Conservation (phyloP, 2,797 vertebrate genomes). For the Acrossocheilus fasciatus region DNA sequence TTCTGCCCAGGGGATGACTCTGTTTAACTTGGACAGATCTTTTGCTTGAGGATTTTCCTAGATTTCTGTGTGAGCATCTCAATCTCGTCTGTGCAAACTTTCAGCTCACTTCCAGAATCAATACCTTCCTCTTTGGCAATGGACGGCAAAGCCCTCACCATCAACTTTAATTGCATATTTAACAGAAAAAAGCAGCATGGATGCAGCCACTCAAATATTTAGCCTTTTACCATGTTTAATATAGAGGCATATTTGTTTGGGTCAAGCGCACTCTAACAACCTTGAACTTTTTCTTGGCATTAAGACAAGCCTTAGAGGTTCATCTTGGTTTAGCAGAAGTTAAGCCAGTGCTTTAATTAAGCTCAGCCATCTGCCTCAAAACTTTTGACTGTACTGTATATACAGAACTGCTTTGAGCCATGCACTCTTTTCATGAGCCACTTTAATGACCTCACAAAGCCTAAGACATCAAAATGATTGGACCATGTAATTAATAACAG, state of each 20-base stretch:
- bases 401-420: conserved; percentile 8
- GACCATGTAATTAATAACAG: conserved; percentile 10
- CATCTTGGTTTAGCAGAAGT: conserved; percentile 27
- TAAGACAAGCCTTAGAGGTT: conserved; percentile 26
- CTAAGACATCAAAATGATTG: background rate
- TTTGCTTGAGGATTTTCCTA: conserved; percentile 37
- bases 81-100: conserved; percentile 37
- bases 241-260: conserved; percentile 4
- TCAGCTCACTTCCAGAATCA: conserved; percentile 50
- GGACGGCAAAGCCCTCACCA: conserved; percentile 1
- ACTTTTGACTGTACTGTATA: conserved; percentile 9
- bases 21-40: conserved; percentile 24
- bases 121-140: conserved; percentile 53
- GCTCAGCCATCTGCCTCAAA: conserved; percentile 55
- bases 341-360: conserved; percentile 57
- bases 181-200: background rate
- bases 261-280: conserved; percentile 46
- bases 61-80: conserved; percentile 38
- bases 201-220: conserved; percentile 27
- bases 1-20: conserved; percentile 18
- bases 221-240: background rate
- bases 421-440: conserved; percentile 9
- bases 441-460: conserved; percentile 11
- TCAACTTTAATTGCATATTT: conserved; percentile 20
- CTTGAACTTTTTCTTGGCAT: conserved; percentile 42